Percentiles rank a stretch among this genome's conserved stretches.
Evolutionary conservation across 2,888 invertebrate species (phyloP).

Genomic region (Thereva nobilitata): DNA sequence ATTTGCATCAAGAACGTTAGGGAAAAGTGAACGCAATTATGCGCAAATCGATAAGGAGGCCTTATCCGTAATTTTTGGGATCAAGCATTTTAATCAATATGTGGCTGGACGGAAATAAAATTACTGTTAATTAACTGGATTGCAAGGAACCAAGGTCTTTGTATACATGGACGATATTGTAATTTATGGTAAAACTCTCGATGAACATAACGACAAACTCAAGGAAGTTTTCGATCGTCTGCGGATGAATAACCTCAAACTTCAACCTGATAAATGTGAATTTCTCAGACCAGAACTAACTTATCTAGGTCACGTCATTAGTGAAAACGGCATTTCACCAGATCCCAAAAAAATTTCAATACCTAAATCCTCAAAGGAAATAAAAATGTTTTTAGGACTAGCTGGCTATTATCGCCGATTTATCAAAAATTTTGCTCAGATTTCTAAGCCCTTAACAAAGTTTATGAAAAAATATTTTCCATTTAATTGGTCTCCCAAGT

Average conservation of each 20-base stretch:
- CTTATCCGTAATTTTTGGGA: too few species aligned
- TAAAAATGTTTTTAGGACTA: slow-evolving; percentile 45
- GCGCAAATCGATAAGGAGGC: too few species aligned
- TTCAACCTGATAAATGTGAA: slow-evolving; percentile 45
- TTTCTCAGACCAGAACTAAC: slow-evolving; percentile 42
- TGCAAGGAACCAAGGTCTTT: slow-evolving; percentile 44
- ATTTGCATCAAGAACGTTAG: too few species aligned
- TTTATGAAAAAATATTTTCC: too few species aligned
- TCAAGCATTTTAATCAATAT: too few species aligned
- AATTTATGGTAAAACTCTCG: slow-evolving; percentile 45
- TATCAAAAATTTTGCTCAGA: slow-evolving; percentile 35
- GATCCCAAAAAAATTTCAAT: slow-evolving; percentile 32
- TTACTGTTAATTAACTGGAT: too few species aligned
- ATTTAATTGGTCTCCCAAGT: slow-evolving; percentile 20
- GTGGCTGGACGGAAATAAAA: too few species aligned
- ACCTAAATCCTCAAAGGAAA: slow-evolving; percentile 42
- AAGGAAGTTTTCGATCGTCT: slow-evolving; percentile 44
- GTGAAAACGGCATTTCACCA: slow-evolving; percentile 44
- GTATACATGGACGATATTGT: slow-evolving; percentile 49
- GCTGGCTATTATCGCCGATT: slow-evolving; percentile 42
- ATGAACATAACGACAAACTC: slow-evolving; percentile 46
- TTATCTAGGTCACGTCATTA: slow-evolving; percentile 47
- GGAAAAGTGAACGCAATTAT: too few species aligned
- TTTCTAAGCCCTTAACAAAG: slow-evolving; percentile 27
- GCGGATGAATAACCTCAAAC: slow-evolving; percentile 42